Percentiles rank a stretch among this genome's conserved stretches.
Conservation (phyloP, 2,888 invertebrate genomes). For the Hemithea aestivaria region DNA sequence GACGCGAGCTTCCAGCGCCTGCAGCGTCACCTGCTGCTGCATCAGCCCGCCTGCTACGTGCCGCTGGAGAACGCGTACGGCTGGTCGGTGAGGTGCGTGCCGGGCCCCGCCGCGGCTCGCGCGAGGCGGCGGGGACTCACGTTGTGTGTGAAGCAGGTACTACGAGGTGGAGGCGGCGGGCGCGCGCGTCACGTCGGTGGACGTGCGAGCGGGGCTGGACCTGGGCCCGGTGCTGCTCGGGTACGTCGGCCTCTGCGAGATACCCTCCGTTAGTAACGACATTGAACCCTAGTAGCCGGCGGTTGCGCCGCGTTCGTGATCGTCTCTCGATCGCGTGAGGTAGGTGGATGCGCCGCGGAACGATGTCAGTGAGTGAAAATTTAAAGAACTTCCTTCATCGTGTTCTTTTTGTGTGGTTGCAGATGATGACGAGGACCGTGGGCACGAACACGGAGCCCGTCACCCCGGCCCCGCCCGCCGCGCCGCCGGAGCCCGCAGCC, state of each 20-base stretch:
- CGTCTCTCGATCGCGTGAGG: too few relatives aligned
- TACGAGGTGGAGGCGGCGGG: constrained; percentile 41
- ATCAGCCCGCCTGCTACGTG: constrained; percentile 59
- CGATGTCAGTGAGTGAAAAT: too few relatives aligned
- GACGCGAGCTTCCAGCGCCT: constrained; percentile 24
- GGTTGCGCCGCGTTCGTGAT: too few relatives aligned
- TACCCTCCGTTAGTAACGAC: not conserved
- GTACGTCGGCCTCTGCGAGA: constrained; percentile 50
- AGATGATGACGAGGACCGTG: too few relatives aligned
- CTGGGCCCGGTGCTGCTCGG: constrained; percentile 57
- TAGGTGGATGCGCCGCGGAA: too few relatives aligned
- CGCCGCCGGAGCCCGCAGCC: too few relatives aligned
- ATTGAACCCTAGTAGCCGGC: too few relatives aligned
- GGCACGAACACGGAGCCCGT: too few relatives aligned
- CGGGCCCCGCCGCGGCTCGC: not conserved
- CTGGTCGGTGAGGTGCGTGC: constrained; percentile 59
- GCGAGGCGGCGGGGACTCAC: too few relatives aligned
- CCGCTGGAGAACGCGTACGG: constrained; percentile 55
- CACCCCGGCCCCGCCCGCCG: too few relatives aligned
- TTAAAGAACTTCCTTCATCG: too few relatives aligned
- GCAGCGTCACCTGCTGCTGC: constrained; percentile 51
- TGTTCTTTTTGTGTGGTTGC: too few relatives aligned
- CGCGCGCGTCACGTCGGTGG: constrained; percentile 43
- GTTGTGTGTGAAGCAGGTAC: constrained; percentile 53
- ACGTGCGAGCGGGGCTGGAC: constrained; percentile 36